Conservation (phyloP, 2,888 invertebrate genomes). For the Folsomia candida region DNA sequence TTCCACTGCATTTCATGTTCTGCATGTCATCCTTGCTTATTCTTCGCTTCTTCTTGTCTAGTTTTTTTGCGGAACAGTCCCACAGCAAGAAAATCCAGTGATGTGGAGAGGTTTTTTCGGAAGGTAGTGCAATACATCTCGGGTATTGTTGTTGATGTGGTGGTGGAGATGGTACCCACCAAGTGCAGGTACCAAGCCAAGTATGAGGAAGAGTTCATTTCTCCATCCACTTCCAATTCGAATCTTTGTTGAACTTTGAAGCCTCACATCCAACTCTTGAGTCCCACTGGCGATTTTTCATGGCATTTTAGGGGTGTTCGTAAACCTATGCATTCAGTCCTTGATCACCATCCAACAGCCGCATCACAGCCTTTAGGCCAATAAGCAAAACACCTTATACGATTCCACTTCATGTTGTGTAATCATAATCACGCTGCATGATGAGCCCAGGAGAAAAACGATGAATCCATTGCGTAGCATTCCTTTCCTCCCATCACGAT, state of each 20-base stretch:
- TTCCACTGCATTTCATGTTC: background rate
- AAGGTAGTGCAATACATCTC: background rate
- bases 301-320: conserved; percentile 25
- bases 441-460: background rate
- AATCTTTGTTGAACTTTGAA: conserved; percentile 2
- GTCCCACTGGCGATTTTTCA: background rate
- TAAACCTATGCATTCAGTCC: conserved; percentile 19
- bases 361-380: too few species aligned
- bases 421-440: background rate
- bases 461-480: background rate
- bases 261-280: background rate
- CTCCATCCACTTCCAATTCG: background rate
- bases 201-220: background rate
- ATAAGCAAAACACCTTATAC: too few species aligned
- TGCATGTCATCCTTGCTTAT: too few species aligned
- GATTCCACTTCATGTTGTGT: background rate
- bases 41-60: background rate
- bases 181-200: background rate
- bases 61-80: conserved; percentile 3
- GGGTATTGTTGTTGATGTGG: background rate
- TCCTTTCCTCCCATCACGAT: background rate
- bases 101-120: background rate
- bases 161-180: background rate
- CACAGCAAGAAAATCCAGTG: background rate
- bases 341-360: background rate